Evolutionary conservation across 2,797 vertebrate genomes (phyloP).

Genomic region (Lithobates sylvaticus): DNA sequence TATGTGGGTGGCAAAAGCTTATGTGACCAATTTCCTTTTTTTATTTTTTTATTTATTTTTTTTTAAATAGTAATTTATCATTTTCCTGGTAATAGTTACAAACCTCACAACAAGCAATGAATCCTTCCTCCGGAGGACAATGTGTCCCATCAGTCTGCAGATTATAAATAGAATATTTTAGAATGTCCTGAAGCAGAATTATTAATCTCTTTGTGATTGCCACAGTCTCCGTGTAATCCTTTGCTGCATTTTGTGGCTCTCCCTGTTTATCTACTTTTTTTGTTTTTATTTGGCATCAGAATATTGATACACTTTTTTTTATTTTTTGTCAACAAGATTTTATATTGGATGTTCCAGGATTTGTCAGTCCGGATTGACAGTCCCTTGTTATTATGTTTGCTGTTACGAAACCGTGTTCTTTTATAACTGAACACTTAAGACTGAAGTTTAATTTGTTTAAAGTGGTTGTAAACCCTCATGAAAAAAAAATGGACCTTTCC

Average conservation of each 20-base stretch:
- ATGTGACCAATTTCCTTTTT: too few species aligned
- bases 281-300: not conserved
- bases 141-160: not conserved
- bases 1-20: too few species aligned
- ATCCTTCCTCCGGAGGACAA: not conserved
- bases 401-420: not conserved
- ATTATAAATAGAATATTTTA: not conserved
- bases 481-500: too few species aligned
- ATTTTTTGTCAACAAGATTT: constrained; percentile 1
- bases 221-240: not conserved
- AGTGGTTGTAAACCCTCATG: too few species aligned
- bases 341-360: not conserved
- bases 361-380: not conserved
- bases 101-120: not conserved
- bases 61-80: not conserved
- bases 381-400: not conserved
- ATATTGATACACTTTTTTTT: too few species aligned
- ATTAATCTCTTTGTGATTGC: not conserved
- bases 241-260: not conserved
- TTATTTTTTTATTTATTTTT: too few species aligned
- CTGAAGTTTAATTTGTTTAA: too few species aligned
- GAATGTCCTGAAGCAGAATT: not conserved
- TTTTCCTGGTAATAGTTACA: not conserved
- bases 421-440: too few species aligned
- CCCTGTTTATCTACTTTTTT: not conserved